phyloP scores from a whole-genome alignment of 2,797 vertebrate species.

The Gephyroberyx darwinii region DNA sequence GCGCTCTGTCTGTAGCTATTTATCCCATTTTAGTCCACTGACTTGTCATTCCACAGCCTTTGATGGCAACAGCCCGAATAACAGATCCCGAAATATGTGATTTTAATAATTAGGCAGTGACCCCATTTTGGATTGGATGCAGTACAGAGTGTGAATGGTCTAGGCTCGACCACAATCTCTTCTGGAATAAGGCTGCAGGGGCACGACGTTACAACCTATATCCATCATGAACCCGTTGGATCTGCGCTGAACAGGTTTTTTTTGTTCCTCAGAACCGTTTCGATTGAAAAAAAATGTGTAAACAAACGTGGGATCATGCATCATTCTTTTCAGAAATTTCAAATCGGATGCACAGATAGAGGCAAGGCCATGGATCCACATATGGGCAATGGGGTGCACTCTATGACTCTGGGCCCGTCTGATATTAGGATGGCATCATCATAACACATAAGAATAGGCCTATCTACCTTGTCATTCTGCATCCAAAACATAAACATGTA shows the following conservation, averaged over 20 bases:
- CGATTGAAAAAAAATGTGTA: neutral
- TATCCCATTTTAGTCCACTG: constrained; percentile 38
- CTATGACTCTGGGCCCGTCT: constrained; percentile 52
- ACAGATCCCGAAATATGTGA: constrained; percentile 29
- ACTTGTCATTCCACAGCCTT: constrained; percentile 53
- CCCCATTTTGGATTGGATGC: constrained; percentile 52
- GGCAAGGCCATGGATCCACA: constrained; percentile 52
- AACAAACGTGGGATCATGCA: constrained; percentile 9
- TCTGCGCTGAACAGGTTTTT: constrained; percentile 14
- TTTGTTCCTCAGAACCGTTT: neutral
- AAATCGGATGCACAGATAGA: constrained; percentile 17
- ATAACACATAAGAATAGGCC: constrained; percentile 61
- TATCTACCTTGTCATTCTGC: constrained; percentile 34
- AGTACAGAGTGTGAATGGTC: constrained; percentile 49
- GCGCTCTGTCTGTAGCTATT: constrained; percentile 56
- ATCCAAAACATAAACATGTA: constrained; percentile 54
- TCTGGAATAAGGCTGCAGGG: neutral
- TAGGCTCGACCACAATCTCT: constrained; percentile 20
- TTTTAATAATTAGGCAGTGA: constrained; percentile 42
- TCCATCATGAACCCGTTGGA: constrained; percentile 42
- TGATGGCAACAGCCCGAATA: constrained; percentile 52
- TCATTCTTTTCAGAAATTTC: constrained; percentile 11
- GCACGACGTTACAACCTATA: constrained; percentile 33
- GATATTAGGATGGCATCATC: constrained; percentile 66
- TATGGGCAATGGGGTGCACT: constrained; percentile 54